A percentile compares a stretch with the other conserved stretches of the same genome.
Evolutionary conservation across 2,113 vertebrate species (phyloP).

Genomic region (Neopipo cinnamomea): DNA sequence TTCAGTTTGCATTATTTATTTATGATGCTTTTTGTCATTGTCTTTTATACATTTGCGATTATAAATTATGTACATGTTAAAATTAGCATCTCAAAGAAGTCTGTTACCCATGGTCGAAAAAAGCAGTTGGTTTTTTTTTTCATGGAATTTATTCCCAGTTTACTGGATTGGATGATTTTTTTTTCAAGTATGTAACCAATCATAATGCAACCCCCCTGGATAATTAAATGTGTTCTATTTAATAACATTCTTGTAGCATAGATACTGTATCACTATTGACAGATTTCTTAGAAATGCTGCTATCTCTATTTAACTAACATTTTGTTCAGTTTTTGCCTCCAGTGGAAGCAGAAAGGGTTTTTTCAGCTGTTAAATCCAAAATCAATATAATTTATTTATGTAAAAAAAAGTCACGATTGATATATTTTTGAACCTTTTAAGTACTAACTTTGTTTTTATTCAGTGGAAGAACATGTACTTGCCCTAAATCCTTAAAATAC

Average conservation of each 20-base stretch:
- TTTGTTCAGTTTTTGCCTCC: constrained; percentile 84
- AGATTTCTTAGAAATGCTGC: constrained; percentile 84
- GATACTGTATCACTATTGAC: constrained; percentile 71
- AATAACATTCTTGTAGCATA: constrained; percentile 69
- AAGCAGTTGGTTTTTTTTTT: constrained; percentile 60
- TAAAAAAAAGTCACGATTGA: constrained; percentile 79
- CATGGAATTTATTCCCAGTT: constrained; percentile 55
- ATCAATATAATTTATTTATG: constrained; percentile 88
- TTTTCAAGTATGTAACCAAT: constrained; percentile 60
- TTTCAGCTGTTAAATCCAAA: constrained; percentile 85
- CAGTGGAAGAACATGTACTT: constrained; percentile 81
- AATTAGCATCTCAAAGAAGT: constrained; percentile 85
- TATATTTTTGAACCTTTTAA: constrained; percentile 87
- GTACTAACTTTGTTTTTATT: constrained; percentile 86
- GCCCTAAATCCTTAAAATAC: constrained; percentile 85
- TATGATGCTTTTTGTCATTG: constrained; percentile 90
- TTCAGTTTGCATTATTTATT: constrained; percentile 90
- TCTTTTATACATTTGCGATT: constrained; percentile 84
- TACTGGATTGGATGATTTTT: constrained; percentile 65
- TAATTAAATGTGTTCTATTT: constrained; percentile 71
- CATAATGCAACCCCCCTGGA: neutral
- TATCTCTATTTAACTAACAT: constrained; percentile 82
- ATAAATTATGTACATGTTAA: constrained; percentile 84
- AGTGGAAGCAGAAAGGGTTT: constrained; percentile 84
- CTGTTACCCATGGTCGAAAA: constrained; percentile 71